A percentile compares a stretch with the other conserved stretches of the same genome.
Conservation (phyloP, 2,888 invertebrate genomes). For the Pecten maximus region DNA sequence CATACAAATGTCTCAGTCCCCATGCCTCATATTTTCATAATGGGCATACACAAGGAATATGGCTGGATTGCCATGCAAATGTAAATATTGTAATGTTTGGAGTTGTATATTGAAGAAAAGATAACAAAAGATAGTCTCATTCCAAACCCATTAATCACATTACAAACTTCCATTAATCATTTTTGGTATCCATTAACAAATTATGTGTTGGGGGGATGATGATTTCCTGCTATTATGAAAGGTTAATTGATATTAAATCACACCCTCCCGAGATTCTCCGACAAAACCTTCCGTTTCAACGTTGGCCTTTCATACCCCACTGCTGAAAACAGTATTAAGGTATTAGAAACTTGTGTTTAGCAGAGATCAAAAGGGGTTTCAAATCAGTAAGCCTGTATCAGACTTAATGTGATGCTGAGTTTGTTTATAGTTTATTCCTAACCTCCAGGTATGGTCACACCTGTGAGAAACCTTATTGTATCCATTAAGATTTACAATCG, state of each 20-base stretch:
- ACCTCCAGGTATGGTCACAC: neutral
- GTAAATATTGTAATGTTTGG: too few species aligned
- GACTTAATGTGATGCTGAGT: neutral
- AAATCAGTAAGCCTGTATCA: neutral
- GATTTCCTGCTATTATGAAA: neutral
- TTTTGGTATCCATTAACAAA: neutral
- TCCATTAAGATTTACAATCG: neutral
- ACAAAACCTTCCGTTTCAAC: neutral
- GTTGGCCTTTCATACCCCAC: neutral
- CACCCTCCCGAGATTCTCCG: neutral
- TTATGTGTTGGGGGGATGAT: neutral
- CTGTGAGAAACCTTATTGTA: neutral
- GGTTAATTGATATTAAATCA: slow-evolving; percentile 4
- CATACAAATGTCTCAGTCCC: too few species aligned
- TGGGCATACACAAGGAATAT: too few species aligned
- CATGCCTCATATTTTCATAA: too few species aligned
- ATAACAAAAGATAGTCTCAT: too few species aligned
- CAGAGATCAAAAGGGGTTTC: neutral
- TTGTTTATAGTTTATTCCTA: neutral
- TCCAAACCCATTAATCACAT: neutral
- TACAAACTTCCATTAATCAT: neutral
- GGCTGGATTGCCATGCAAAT: too few species aligned
- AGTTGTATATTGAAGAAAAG: too few species aligned
- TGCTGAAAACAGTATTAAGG: neutral
- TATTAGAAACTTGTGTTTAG: neutral